A percentile compares a stretch with the other conserved stretches of the same genome.
Conservation (phyloP, 2,797 vertebrate species). For the Sebastes steindachneri region DNA sequence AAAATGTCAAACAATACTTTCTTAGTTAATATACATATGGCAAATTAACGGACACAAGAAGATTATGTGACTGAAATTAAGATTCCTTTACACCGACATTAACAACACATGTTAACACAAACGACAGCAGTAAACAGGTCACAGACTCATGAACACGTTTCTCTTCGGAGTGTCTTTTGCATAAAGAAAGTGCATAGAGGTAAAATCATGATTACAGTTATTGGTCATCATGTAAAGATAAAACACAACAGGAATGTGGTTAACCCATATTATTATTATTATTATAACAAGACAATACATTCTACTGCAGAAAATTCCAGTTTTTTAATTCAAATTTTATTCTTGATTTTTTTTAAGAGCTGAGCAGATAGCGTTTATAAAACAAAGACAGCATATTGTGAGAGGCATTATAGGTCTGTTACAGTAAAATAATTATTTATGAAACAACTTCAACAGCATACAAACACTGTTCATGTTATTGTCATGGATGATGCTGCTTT, state of each 20-base stretch:
- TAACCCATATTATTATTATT: neutral
- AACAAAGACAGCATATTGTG: neutral
- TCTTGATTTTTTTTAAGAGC: slow-evolving; percentile 19
- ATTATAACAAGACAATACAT: neutral
- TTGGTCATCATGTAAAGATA: neutral
- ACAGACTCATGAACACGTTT: slow-evolving; percentile 15
- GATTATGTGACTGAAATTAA: neutral
- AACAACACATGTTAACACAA: slow-evolving; percentile 1
- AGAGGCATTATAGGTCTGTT: slow-evolving; percentile 6
- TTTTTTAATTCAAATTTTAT: slow-evolving; percentile 2
- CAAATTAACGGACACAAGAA: neutral
- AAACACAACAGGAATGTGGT: slow-evolving; percentile 29
- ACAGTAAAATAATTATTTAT: slow-evolving; percentile 34
- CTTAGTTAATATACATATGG: neutral
- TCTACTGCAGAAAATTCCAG: slow-evolving; percentile 9
- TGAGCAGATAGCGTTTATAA: slow-evolving; percentile 7
- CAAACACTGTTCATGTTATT: neutral
- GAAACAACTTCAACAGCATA: slow-evolving; percentile 15
- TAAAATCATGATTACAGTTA: slow-evolving; percentile 17
- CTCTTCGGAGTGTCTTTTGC: slow-evolving; percentile 26
- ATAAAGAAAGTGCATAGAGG: slow-evolving; percentile 36
- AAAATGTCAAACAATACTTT: neutral
- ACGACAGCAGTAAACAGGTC: slow-evolving; percentile 29
- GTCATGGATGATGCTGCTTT: neutral
- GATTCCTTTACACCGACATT: neutral